Conservation (phyloP, 1,140 invertebrate genomes). For the Bombus superbus region DNA sequence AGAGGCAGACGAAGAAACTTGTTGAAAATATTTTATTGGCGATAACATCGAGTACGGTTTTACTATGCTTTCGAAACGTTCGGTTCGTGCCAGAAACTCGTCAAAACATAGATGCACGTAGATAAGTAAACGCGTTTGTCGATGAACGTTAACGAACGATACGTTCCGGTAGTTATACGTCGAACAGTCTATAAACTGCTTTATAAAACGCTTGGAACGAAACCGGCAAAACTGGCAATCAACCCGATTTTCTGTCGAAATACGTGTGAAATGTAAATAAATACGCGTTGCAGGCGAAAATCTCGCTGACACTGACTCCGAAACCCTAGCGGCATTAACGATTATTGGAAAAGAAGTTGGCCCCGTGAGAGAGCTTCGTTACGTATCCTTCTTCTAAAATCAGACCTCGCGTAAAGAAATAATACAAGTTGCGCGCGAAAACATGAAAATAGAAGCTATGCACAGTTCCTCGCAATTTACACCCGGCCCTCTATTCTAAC, state of each 20-base stretch:
- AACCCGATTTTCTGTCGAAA: too few relatives aligned
- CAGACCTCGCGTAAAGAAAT: background rate
- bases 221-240: too few relatives aligned
- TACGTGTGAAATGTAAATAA: too few relatives aligned
- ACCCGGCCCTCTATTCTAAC: conserved; percentile 20
- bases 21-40: background rate
- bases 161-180: background rate
- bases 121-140: background rate
- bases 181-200: too few relatives aligned
- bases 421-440: background rate
- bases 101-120: background rate
- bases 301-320: background rate
- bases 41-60: background rate
- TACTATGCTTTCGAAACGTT: background rate
- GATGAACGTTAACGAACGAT: background rate
- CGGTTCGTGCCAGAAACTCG: background rate
- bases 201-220: too few relatives aligned
- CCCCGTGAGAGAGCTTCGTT: background rate
- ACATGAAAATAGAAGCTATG: conserved; percentile 10
- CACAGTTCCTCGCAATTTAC: conserved; percentile 26
- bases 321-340: background rate
- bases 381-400: too few relatives aligned
- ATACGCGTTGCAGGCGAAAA: too few relatives aligned
- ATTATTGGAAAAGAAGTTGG: background rate
- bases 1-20: background rate